These are phyloP conservation scores for Oncopodura yosiiana DNA, from an alignment of 1,140 invertebrate species.

Conservation along the genomic window DNA sequence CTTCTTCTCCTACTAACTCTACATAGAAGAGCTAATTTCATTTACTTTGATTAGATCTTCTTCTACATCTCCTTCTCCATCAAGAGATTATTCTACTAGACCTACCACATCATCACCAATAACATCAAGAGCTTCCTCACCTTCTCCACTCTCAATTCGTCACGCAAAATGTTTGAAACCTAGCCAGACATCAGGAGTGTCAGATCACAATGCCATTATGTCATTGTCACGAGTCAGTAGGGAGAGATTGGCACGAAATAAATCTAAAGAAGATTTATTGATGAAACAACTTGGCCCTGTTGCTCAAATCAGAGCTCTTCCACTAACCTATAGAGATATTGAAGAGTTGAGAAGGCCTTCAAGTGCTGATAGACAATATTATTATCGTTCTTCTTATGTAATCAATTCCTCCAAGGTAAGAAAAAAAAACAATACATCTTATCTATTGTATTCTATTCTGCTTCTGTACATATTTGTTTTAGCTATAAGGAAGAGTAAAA, in stretches of 20 bases:
- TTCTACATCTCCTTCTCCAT: slow-evolving; percentile 3
- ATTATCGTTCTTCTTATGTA: slow-evolving; percentile 18
- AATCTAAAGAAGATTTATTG: no score
- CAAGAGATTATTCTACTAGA: not conserved
- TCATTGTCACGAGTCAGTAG: not conserved
- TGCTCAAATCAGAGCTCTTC: slow-evolving; percentile 26
- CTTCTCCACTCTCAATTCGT: not conserved
- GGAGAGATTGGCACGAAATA: not conserved
- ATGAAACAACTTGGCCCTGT: slow-evolving; percentile 10
- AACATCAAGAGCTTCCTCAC: not conserved
- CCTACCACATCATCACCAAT: not conserved
- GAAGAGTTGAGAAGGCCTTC: no score
- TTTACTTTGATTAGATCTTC: not conserved
- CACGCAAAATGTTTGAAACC: slow-evolving; percentile 22
- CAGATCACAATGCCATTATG: not conserved
- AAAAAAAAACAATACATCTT: no score
- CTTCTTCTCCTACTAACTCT: not conserved
- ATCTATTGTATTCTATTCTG: no score
- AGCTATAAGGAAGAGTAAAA: no score
- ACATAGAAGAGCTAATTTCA: not conserved
- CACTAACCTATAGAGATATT: slow-evolving; percentile 20
- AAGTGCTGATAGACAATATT: not conserved
- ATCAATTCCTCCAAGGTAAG: slow-evolving; percentile 22
- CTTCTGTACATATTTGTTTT: no score
- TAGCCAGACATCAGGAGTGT: not conserved